Base-by-base conservation (phyloP, 2,888 invertebrate species). In the Allophyes oxyacanthae region DNA sequence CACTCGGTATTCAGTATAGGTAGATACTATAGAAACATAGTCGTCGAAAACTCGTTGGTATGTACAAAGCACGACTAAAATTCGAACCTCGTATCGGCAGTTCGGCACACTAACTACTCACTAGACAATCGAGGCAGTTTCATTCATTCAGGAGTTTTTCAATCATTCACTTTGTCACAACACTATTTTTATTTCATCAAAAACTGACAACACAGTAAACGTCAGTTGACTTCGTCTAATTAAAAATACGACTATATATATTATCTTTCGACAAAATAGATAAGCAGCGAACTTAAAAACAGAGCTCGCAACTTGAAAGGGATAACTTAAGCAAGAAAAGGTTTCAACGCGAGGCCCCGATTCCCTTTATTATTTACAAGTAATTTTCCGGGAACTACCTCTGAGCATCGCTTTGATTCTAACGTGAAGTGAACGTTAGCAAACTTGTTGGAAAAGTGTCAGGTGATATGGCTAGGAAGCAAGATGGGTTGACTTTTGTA, bases 341-440 rank as follows among this genome's bases (percentile, higher is more conserved):
- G 74, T 64, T 71, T 78, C 63, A 72, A 75, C 74, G 74, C 76
- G 76, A 65, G 70, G 59, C 68, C 69, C 63, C 43, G 77, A 78
- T 77, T 75, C 77, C 72, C 74, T 85, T 83, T 83, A 86, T 86
- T 86, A 86, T 86, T 86, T 84, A 85, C 84, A 83, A 79, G 79
- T 75, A 72, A 84, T 85, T 86, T 81, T 84, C 79, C 78, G 75
- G 52, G 81, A 79, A 84, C 83, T 84, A 82, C 79, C 79, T 79
- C 65, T 67, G 75, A 79, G 75, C 55, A 64, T 64, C 69, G 72
- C 78, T 83, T 79, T 84, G 84, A 85, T 85, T 85, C 80, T 74
- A 77, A 78, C 71, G 75, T 72, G 62, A 78, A 69, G 51, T 66
- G 72, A 67, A 65, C 68, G 79, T 75, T 74, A 72, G 67, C 41